A percentile compares a stretch with the other conserved stretches of the same genome.
phyloP scores from a whole-genome alignment of 2,797 vertebrate species.

The Potorous gilbertii region DNA sequence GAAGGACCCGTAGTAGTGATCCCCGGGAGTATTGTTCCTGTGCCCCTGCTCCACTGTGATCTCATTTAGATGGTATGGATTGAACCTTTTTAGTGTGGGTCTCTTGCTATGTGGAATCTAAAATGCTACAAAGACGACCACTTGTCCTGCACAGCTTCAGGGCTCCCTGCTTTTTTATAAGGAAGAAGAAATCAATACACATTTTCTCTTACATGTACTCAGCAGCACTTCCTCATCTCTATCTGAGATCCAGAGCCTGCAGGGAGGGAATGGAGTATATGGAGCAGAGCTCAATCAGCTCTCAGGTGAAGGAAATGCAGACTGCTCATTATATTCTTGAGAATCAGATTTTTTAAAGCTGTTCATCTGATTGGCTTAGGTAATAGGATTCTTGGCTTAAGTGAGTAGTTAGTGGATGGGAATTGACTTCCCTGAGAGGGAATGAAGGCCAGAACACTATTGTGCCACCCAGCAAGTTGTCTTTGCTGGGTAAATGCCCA shows the following conservation, averaged over 20 bases:
- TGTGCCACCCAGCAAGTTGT: not conserved
- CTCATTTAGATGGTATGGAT: conserved; percentile 34
- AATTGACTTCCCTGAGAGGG: not conserved
- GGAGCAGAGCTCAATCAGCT: not conserved
- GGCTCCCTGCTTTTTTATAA: conserved; percentile 74
- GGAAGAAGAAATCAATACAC: conserved; percentile 77
- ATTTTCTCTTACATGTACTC: conserved; percentile 72
- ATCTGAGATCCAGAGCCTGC: conserved; percentile 24
- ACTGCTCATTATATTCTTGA: conserved; percentile 39
- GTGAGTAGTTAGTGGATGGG: conserved; percentile 1
- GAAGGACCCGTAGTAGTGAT: not conserved
- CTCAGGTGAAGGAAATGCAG: conserved; percentile 32
- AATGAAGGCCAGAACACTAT: not conserved
- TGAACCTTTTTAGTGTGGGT: conserved; percentile 62
- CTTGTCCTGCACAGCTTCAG: conserved; percentile 67
- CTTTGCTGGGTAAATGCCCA: not conserved
- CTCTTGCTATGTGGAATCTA: conserved; percentile 55
- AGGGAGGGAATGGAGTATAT: not conserved
- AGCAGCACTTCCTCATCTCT: conserved; percentile 36
- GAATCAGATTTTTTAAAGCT: conserved; percentile 45
- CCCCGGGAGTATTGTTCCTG: not conserved
- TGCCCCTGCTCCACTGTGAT: conserved; percentile 8
- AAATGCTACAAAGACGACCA: conserved; percentile 64
- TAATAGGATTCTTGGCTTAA: not conserved
- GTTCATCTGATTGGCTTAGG: not conserved